Evolutionary conservation across 2,888 invertebrate genomes (phyloP), one percentile per base, ranked within the genome.

Genomic region (Parnassius glacialis): DNA sequence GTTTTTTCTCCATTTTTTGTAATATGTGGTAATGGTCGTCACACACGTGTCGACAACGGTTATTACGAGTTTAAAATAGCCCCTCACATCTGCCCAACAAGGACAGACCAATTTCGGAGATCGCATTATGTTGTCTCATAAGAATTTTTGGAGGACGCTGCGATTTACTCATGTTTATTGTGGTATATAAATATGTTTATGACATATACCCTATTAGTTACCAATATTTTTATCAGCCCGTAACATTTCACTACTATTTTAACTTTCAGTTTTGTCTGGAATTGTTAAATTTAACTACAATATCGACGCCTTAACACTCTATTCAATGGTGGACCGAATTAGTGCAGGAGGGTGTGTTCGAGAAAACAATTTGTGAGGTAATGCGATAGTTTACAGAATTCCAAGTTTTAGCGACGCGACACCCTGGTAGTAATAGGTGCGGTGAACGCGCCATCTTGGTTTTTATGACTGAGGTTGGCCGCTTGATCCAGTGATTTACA

Each of bases 41-140:
- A 80, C 91, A 90, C 90, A 90, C 89, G 90, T 91, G 91, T 80
- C 81, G 90, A 80, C 85, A 83, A 83, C 82, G 83, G 87, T 87
- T 91, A 85, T 87, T 89, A 91, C 83, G 91, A 87, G 90, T 91
- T 91, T 89, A 91, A 91, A 91, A 91, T 91, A 91, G 87, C 91
- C 84, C 75, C 78, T 75, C 83, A 83, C 83, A 85, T 78, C 75
- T 78, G 75, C 74, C 68, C 73, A 69, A 69, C 69, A 72, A 64
- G 70, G 78, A 82, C 74, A 79, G 81, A 80, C 80, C 82, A 84
- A 81, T 86, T 88, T 87, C 76, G 84, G 78, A 75, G 79, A 79
- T 78, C 74, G 74, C 75, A 74, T 80, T 77, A 74, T 72, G 69
- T 69, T 68, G 68, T 69, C 70, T 70, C 65, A 67, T 73, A 70